phyloP scores from a whole-genome alignment of 2,113 vertebrate genomes.

The Channa argus region DNA sequence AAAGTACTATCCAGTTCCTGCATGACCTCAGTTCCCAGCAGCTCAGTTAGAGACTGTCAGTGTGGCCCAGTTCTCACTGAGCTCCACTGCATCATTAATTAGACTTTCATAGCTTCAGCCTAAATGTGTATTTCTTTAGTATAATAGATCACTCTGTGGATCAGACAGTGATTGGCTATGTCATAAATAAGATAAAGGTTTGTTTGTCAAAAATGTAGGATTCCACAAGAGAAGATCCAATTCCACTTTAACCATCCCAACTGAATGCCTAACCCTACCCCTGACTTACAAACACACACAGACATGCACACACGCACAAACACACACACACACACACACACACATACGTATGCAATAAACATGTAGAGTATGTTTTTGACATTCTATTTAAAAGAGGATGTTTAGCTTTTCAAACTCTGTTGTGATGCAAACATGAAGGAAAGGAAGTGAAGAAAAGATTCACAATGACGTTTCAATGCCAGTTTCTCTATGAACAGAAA shows the following conservation, averaged over 20 bases:
- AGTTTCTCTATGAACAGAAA: slow-evolving; percentile 34
- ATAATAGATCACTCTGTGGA: neutral
- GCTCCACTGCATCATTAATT: slow-evolving; percentile 45
- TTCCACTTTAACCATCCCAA: too few species aligned
- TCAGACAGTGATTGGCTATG: slow-evolving; percentile 7
- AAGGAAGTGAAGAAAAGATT: slow-evolving; percentile 56
- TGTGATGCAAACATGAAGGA: slow-evolving; percentile 40
- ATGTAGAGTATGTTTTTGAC: too few species aligned
- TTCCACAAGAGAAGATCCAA: neutral
- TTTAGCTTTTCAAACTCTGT: slow-evolving; percentile 21
- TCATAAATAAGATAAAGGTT: slow-evolving; percentile 1
- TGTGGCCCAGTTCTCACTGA: slow-evolving; percentile 57
- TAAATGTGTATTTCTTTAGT: slow-evolving; percentile 17
- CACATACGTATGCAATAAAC: too few species aligned
- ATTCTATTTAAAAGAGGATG: slow-evolving; percentile 4
- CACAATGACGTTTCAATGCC: slow-evolving; percentile 37
- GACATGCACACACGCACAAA: too few species aligned
- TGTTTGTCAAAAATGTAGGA: neutral
- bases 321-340: too few species aligned
- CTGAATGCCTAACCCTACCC: too few species aligned
- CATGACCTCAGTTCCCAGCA: slow-evolving; percentile 59
- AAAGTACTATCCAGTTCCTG: slow-evolving; percentile 28
- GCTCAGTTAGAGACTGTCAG: slow-evolving; percentile 46
- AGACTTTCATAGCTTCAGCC: slow-evolving; percentile 37
- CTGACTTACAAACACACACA: too few species aligned